Percentiles rank a stretch among this genome's conserved stretches.
Evolutionary conservation across 2,888 invertebrate species (phyloP).

Genomic region (Tinea semifulvella): DNA sequence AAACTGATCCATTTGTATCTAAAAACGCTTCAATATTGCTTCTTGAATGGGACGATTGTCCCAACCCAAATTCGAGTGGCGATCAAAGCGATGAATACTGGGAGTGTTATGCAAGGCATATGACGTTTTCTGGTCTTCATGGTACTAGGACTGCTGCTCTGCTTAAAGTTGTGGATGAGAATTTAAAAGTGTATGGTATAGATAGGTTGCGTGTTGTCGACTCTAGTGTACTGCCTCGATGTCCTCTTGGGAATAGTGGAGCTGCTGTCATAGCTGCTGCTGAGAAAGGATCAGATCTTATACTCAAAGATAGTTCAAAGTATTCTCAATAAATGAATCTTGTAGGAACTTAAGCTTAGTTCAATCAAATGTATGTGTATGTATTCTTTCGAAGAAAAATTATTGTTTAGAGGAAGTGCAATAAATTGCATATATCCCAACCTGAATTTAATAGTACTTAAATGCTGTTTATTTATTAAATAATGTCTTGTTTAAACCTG

Average conservation of each 20-base stretch:
- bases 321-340: not conserved
- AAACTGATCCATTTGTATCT: constrained; percentile 18
- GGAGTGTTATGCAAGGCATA: constrained; percentile 15
- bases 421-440: no score
- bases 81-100: constrained; percentile 13
- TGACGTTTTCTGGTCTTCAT: constrained; percentile 37
- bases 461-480: no score
- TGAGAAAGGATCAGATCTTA: constrained; percentile 30
- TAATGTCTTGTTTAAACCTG: no score
- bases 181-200: constrained; percentile 33
- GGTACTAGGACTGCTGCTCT: constrained; percentile 35
- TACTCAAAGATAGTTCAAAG: not conserved
- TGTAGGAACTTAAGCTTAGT: not conserved
- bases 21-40: constrained; percentile 2
- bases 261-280: constrained; percentile 38
- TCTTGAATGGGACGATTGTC: constrained; percentile 8
- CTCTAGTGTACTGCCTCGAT: constrained; percentile 28
- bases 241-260: constrained; percentile 36
- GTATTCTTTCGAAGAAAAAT: no score
- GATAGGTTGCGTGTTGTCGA: constrained; percentile 34
- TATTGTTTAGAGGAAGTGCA: no score
- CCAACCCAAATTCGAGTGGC: not conserved
- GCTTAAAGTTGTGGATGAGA: constrained; percentile 32
- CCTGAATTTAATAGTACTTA: no score
- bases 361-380: no score